Evolutionary conservation across 2,113 vertebrate genomes (phyloP), one percentile per base, ranked within the genome.

Genomic region (Chaetorhynchus papuensis): DNA sequence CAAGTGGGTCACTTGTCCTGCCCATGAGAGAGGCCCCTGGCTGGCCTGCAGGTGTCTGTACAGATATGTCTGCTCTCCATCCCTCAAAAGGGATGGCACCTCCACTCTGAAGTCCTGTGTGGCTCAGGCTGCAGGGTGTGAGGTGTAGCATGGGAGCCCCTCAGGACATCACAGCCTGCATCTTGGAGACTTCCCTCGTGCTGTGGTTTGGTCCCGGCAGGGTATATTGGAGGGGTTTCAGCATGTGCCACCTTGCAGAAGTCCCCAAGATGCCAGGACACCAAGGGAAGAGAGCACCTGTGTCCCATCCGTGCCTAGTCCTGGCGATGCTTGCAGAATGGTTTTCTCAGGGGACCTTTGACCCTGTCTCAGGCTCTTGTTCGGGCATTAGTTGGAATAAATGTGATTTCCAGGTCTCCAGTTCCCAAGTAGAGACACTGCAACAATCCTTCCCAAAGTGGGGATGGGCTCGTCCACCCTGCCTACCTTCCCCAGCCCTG

Each of bases 101-200:
- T 86, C 42, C 41, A 22, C 3, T 1, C 28, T 42, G n/a, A 65
- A 56, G 16, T 57, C 60, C 33, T 4, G 1, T 11, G 26, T 44
- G n/a, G 14, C 49, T 81, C 30, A 30, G n/a, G n/a, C 37, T 72
- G 12, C 59, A 64, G 76, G 21, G 28, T 75, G 33, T n/a, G 64
- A 74, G 28, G 35, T 16, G 50, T 49, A 18, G 52, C 37, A 56
- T 47, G 37, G 53, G 28, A 10, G 44, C n/a, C 37, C 50, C 45
- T 47, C 1, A 1, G 41, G n/a, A 60, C 3, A 4, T 61, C 52
- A 35, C 35, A 53, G 49, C 23, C 28, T 16, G 17, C 26, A 31
- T 44, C 26, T 75, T 68, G 1, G 3, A 37, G 54, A 19, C 41
- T 22, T 83, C 33, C 35, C 22, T 77, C 0, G 0, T 0, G 2